These are phyloP conservation scores for Petrophora chlorosata DNA, from an alignment of 2,888 invertebrate species.

Conservation along the genomic window DNA sequence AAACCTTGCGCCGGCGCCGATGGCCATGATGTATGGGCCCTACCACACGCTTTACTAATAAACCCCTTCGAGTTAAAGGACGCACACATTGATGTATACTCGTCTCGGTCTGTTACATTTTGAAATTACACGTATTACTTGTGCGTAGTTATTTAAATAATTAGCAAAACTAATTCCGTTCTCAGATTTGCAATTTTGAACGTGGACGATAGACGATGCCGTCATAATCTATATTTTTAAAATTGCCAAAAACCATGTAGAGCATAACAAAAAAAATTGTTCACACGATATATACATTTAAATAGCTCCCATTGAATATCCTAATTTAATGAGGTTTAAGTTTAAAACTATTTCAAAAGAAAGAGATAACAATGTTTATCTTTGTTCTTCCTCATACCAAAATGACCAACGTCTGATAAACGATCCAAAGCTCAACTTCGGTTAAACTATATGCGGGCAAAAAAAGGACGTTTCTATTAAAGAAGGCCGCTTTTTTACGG, in stretches of 20 bases:
- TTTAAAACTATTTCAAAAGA: too few species aligned
- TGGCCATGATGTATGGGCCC: slow-evolving; percentile 72
- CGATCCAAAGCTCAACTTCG: slow-evolving; percentile 60
- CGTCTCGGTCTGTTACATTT: slow-evolving; percentile 52
- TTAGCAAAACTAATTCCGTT: slow-evolving; percentile 9
- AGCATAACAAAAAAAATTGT: too few species aligned
- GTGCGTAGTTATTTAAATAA: slow-evolving; percentile 14
- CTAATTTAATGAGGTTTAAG: too few species aligned
- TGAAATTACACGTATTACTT: slow-evolving; percentile 6
- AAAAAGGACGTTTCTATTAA: slow-evolving; percentile 81
- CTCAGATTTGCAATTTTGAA: background rate
- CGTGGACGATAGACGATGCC: background rate
- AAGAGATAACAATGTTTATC: slow-evolving; percentile 59
- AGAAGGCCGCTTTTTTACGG: slow-evolving; percentile 70
- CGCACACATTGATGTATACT: slow-evolving; percentile 56
- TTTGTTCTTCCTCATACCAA: slow-evolving; percentile 47
- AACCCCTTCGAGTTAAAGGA: slow-evolving; percentile 62
- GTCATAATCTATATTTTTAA: too few species aligned
- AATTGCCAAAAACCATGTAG: too few species aligned
- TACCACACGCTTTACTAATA: slow-evolving; percentile 73
- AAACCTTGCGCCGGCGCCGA: slow-evolving; percentile 71
- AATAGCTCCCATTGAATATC: too few species aligned
- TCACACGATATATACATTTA: too few species aligned
- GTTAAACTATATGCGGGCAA: slow-evolving; percentile 72
- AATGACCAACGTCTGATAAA: slow-evolving; percentile 51